Evolutionary conservation across 64 coral and sea anemone species (phyloP).

Genomic region (Montipora efflorescens): DNA sequence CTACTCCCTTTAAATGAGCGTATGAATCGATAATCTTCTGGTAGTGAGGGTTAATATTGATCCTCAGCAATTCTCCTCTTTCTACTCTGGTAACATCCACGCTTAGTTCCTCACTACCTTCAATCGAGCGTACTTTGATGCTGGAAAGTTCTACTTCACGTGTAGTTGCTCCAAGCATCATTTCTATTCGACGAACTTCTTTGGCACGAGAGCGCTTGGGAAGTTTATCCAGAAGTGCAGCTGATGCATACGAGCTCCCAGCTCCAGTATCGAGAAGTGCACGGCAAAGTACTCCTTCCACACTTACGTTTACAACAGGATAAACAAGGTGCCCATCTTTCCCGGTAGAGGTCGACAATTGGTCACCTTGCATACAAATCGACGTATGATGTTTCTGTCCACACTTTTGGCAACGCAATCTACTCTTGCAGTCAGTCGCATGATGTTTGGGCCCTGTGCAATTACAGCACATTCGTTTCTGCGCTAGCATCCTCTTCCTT

Average conservation of each 20-base stretch:
- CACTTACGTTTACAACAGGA: too few relatives aligned
- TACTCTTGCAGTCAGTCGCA: constrained; percentile 27
- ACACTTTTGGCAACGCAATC: too few relatives aligned
- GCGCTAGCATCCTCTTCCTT: neutral
- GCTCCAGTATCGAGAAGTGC: too few relatives aligned
- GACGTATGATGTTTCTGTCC: constrained; percentile 9
- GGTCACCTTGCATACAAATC: neutral
- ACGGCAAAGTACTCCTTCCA: neutral
- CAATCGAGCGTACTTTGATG: neutral
- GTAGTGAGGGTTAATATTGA: too few relatives aligned
- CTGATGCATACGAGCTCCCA: neutral
- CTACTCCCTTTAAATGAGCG: too few relatives aligned
- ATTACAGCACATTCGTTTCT: too few relatives aligned
- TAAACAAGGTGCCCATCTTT: too few relatives aligned
- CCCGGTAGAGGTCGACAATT: too few relatives aligned
- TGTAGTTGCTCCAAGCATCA: constrained; percentile 35
- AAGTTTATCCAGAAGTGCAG: constrained; percentile 5
- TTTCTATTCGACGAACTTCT: constrained; percentile 38
- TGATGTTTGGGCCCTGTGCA: neutral
- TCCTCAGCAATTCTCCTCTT: too few relatives aligned
- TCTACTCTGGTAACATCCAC: neutral
- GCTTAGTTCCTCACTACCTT: neutral
- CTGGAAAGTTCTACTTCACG: neutral
- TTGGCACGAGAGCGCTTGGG: neutral
- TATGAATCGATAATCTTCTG: too few relatives aligned